Evolutionary conservation across 2,113 vertebrate species (phyloP).

Genomic region (Sinocyclocheilus grahami): DNA sequence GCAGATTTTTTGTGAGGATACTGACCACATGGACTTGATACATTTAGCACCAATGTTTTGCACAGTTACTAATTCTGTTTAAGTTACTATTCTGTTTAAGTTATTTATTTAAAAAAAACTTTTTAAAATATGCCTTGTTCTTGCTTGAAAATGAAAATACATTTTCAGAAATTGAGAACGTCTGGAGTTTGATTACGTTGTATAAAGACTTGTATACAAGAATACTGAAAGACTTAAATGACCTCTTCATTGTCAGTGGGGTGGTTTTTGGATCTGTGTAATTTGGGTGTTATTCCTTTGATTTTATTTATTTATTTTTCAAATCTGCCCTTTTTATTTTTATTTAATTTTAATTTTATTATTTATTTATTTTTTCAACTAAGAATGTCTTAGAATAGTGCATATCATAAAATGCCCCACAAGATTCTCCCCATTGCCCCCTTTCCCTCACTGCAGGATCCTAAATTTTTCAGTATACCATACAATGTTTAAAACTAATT

Average conservation of each 20-base stretch:
- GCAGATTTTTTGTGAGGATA: neutral
- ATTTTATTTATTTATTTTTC: neutral
- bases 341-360: no score
- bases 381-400: neutral
- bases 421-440: no score
- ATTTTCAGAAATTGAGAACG: neutral
- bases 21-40: constrained; percentile 12
- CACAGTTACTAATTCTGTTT: constrained; percentile 21
- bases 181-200: neutral
- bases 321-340: neutral
- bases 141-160: constrained; percentile 8
- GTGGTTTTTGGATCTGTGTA: neutral
- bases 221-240: neutral
- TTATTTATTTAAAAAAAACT: neutral
- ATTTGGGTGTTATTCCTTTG: neutral
- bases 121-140: constrained; percentile 20
- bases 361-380: neutral
- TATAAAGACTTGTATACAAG: neutral
- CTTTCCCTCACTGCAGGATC: no score
- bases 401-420: neutral
- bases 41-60: constrained; percentile 35
- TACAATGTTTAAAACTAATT: no score
- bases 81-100: constrained; percentile 36
- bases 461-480: no score
- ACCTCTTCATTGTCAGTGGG: neutral